Conservation (phyloP, 53 echinoderm and acorn worm genomes). For the Paracentrotus lividus region DNA sequence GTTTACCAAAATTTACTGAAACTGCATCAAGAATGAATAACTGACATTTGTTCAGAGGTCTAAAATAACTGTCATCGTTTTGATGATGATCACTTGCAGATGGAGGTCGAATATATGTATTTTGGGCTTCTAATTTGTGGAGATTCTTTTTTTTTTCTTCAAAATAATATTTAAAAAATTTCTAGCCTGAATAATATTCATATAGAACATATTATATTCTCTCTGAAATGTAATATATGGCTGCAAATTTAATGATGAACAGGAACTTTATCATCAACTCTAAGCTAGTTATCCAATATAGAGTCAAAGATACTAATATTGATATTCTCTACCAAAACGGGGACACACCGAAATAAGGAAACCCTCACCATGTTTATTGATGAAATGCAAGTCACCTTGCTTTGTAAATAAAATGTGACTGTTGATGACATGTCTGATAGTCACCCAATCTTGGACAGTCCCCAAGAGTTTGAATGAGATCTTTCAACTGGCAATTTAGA, state of each 20-base stretch:
- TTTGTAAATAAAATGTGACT: constrained; percentile 48
- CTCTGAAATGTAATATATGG: no score
- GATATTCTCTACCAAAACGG: neutral
- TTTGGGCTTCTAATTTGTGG: no score
- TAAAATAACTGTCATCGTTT: no score
- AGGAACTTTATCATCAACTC: neutral
- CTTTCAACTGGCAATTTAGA: constrained; percentile 44
- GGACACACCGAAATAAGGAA: constrained; percentile 17
- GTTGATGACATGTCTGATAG: constrained; percentile 39
- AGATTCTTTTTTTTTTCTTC: no score
- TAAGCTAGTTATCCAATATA: neutral
- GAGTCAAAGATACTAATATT: constrained; percentile 15
- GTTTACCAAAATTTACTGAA: no score
- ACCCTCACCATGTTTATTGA: neutral
- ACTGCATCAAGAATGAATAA: no score
- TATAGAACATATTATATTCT: no score
- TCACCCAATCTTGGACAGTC: neutral
- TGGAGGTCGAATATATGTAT: no score
- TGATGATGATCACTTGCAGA: no score
- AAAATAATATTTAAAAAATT: no score
- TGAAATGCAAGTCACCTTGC: constrained; percentile 21
- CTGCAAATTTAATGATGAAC: neutral
- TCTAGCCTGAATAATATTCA: no score
- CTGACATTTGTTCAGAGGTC: no score
- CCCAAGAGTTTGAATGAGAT: neutral